These are phyloP conservation scores for Ormyrus rosae DNA, from an alignment of 2,888 invertebrate genomes.

Conservation along the genomic window DNA sequence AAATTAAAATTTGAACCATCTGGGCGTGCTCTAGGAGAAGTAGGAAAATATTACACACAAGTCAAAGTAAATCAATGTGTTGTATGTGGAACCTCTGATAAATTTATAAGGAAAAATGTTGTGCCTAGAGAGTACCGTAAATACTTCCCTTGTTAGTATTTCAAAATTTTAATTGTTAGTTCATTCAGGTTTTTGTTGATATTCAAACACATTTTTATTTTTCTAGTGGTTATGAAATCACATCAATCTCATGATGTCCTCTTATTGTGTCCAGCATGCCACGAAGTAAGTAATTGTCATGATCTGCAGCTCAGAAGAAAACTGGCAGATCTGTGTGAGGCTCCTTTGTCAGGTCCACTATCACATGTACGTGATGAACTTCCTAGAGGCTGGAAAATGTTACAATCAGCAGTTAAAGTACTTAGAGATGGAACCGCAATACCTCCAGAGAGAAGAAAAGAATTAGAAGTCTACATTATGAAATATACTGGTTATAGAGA, in stretches of 20 bases:
- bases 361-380: constrained; percentile 62
- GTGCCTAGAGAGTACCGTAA: constrained; percentile 89
- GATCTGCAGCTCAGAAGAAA: constrained; percentile 80
- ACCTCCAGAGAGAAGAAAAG: constrained; percentile 64
- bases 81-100: constrained; percentile 84
- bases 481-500: constrained; percentile 64
- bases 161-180: background rate
- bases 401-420: constrained; percentile 81
- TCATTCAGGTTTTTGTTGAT: too few relatives aligned
- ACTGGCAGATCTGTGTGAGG: constrained; percentile 80
- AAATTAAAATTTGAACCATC: constrained; percentile 87
- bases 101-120: constrained; percentile 87
- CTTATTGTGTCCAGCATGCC: constrained; percentile 84
- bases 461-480: constrained; percentile 67
- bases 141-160: constrained; percentile 81
- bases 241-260: constrained; percentile 89
- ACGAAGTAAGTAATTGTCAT: constrained; percentile 82
- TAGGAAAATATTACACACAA: constrained; percentile 84
- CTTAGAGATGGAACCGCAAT: constrained; percentile 72
- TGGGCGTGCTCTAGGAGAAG: constrained; percentile 83
- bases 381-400: constrained; percentile 76
- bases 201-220: background rate
- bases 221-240: constrained; percentile 84
- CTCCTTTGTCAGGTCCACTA: constrained; percentile 78
- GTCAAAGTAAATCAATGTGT: constrained; percentile 87